phyloP scores from a whole-genome alignment of 2,113 vertebrate species.

The Empidonax traillii region DNA sequence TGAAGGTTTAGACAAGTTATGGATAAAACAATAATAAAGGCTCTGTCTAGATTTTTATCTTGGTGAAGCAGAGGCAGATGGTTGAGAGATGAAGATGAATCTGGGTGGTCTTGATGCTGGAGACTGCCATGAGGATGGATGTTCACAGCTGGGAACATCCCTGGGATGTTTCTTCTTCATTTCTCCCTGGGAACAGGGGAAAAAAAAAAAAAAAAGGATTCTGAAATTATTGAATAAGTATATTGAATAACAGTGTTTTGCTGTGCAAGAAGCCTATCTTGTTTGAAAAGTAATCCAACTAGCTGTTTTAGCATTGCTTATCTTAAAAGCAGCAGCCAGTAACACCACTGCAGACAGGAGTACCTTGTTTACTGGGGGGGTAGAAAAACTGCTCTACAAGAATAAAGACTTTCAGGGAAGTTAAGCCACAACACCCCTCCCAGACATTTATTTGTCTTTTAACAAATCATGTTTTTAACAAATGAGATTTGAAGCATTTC shows the following conservation, averaged over 20 bases:
- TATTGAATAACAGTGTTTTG: not conserved
- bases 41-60: constrained; percentile 71
- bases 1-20: constrained; percentile 70
- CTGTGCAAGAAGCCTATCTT: not conserved
- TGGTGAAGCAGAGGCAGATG: not conserved
- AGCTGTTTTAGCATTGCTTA: not conserved
- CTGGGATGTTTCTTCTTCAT: too few species aligned
- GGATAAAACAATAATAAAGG: constrained; percentile 52
- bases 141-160: not conserved
- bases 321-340: constrained; percentile 24
- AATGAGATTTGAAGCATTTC: not conserved
- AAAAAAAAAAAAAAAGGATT: not conserved
- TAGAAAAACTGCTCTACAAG: not conserved
- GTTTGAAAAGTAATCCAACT: not conserved
- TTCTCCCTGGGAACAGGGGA: not conserved
- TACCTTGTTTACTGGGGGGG: not conserved
- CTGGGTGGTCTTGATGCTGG: constrained; percentile 47
- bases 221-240: not conserved
- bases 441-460: not conserved
- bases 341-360: not conserved
- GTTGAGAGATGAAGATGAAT: not conserved
- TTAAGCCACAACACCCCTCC: not conserved
- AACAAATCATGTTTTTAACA: not conserved
- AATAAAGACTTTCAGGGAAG: not conserved
- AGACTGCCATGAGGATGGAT: not conserved